Base-by-base conservation (phyloP, 2,888 invertebrate genomes). In the Erebia palarica region DNA sequence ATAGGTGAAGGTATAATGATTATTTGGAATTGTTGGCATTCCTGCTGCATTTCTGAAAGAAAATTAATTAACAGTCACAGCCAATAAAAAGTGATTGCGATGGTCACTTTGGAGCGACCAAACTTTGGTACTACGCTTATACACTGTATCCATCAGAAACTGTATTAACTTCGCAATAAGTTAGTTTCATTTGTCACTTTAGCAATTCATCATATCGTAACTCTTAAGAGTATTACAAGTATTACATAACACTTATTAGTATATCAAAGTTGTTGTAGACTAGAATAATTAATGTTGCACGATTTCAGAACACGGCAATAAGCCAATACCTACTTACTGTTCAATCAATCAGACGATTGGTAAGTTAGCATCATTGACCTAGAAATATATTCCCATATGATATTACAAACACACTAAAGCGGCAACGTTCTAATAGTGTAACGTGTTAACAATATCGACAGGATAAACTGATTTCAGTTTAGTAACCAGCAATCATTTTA, bases 291-390 rank as follows among this genome's bases (percentile, higher is more conserved):
- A 67, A 60, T 64, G 64, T 49, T 18, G 36, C 59, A 65, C 55
- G 55, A 73, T 70, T 76, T 75, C 68, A 47, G 68, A 70, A 73
- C 55, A 53, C 65, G 55, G 7, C 57, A 44, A 49, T 36, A 66
- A 49, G 51, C 61, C 63, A 47, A 67, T 64, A 70, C 73, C 21
- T 55, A 55, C 55, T 55, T 55, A 55, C 55, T 55, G 55, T 16
- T 4, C 55, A 55, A 18, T 55, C 18, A 55, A 55, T 55, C 55
- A 47, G 18, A 44, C 63, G 68, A 70, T 72, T 78, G 82, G 81
- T 81, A 82, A 80, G 83, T 80, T 82, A 85, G 84, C 85, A 86
- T 86, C 86, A 83, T 86, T 89, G 88, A 89, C 88, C 90, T 72
- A 84, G 81, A 88, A 85, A 83, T 70, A 76, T 73, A 75, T 80